Conservation (phyloP, 2,113 vertebrate species). For the Erythrocercus mccallii region DNA sequence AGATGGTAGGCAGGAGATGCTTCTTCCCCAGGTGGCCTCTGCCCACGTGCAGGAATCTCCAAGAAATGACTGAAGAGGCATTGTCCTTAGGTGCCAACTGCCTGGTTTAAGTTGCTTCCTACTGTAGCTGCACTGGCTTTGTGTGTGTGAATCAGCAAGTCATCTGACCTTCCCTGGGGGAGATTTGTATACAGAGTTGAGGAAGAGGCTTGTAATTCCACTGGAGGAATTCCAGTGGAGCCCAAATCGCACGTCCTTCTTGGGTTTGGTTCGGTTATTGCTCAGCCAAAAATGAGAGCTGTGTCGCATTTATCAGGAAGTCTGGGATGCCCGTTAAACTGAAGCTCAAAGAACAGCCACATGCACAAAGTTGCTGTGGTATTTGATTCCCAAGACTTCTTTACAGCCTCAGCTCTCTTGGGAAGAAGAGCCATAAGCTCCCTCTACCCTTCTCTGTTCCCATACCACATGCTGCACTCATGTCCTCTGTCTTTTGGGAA, state of each 20-base stretch:
- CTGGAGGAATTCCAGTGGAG: neutral
- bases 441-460: neutral
- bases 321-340: neutral
- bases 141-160: neutral
- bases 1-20: neutral
- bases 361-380: neutral
- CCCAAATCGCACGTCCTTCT: accelerated
- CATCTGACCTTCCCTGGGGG: neutral
- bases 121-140: neutral
- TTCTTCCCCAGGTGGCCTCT: neutral
- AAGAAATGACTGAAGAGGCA: neutral
- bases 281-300: neutral
- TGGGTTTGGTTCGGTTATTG: neutral
- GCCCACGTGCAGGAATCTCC: neutral
- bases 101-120: neutral
- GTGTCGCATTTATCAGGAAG: neutral
- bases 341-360: neutral
- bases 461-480: accelerated
- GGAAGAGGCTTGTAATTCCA: neutral
- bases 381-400: neutral
- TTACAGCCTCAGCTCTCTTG: neutral
- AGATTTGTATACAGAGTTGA: neutral
- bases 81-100: neutral
- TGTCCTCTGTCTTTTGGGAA: neutral
- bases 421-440: neutral